Percentiles rank a stretch among this genome's conserved stretches.
Conservation (phyloP, 1,140 invertebrate species). For the Platyscapa corneri region DNA sequence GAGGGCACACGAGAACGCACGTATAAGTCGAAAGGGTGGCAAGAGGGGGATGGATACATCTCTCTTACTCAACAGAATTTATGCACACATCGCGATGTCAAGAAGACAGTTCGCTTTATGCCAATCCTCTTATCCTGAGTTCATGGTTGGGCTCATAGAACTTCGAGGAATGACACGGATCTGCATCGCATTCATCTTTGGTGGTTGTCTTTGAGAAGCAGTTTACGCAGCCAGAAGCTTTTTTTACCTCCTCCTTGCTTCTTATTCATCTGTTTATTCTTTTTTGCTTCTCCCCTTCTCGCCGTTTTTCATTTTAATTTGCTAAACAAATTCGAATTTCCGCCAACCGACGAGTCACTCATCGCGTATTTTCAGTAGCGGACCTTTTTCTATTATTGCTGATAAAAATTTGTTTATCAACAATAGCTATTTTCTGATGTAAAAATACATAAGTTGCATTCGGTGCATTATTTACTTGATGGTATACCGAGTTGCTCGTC, state of each 20-base stretch:
- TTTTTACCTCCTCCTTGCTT: not conserved
- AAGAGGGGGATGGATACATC: not conserved
- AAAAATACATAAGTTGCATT: too few relatives aligned
- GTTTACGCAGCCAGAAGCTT: not conserved
- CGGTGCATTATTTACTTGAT: too few relatives aligned
- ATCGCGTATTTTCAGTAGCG: too few relatives aligned
- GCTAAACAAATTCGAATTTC: too few relatives aligned
- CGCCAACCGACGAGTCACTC: too few relatives aligned
- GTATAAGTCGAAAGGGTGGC: not conserved
- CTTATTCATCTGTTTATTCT: not conserved
- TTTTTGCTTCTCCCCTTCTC: too few relatives aligned
- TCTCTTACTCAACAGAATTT: constrained; percentile 56
- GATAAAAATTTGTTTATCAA: too few relatives aligned
- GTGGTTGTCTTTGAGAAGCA: not conserved
- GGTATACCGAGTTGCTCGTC: too few relatives aligned
- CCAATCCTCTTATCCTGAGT: constrained; percentile 63
- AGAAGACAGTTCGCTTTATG: constrained; percentile 66
- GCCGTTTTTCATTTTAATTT: too few relatives aligned
- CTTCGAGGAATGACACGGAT: not conserved
- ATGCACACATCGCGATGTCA: constrained; percentile 62
- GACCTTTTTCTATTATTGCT: too few relatives aligned
- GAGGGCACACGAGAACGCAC: not conserved
- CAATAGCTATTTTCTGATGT: too few relatives aligned
- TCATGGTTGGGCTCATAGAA: too few relatives aligned
- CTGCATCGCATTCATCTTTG: not conserved